Conservation (phyloP, 2,113 vertebrate species). For the Gavia stellata region DNA sequence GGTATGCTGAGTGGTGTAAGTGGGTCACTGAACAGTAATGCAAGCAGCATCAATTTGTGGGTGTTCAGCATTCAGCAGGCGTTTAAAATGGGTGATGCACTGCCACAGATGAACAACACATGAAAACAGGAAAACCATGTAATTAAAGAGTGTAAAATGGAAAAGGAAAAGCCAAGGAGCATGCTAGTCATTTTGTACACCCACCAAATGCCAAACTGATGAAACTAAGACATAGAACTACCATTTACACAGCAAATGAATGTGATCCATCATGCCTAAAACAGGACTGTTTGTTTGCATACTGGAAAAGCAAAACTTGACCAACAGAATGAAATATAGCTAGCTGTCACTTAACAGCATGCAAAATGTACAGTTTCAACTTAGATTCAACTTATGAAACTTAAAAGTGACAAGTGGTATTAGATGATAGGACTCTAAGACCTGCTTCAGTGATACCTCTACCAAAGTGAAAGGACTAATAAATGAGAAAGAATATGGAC, state of each 20-base stretch:
- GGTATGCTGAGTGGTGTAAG: not conserved
- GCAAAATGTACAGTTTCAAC: not conserved
- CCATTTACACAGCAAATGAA: not conserved
- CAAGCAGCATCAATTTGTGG: not conserved
- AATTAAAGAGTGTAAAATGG: not conserved
- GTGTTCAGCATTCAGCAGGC: not conserved
- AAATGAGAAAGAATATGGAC: not conserved
- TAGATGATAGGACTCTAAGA: not conserved
- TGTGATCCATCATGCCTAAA: not conserved
- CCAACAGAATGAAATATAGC: not conserved
- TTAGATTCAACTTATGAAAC: not conserved
- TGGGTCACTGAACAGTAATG: not conserved
- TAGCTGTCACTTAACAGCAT: not conserved
- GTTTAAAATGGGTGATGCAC: not conserved
- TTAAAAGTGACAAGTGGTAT: not conserved
- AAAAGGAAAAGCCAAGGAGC: not conserved
- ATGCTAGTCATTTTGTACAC: not conserved
- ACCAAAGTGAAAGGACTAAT: not conserved
- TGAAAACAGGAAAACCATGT: not conserved
- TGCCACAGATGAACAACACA: not conserved
- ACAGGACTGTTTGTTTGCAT: not conserved
- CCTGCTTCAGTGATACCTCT: not conserved
- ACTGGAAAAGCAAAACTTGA: not conserved
- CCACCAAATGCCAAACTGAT: not conserved
- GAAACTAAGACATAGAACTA: not conserved